phyloP scores from a whole-genome alignment of 2,113 vertebrate species.

The Gymnorhina tibicen region DNA sequence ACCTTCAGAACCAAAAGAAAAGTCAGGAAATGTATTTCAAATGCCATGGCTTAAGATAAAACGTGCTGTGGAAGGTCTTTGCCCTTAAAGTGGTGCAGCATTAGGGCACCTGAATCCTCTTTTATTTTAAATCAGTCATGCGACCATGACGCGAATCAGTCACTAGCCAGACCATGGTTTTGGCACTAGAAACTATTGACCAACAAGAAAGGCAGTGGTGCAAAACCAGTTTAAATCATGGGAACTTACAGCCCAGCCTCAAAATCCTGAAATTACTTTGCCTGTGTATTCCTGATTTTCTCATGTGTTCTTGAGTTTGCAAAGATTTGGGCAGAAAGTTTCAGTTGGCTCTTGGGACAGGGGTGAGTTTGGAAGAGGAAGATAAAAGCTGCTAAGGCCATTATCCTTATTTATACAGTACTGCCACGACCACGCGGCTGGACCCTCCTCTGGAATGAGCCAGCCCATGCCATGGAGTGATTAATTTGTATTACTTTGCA shows the following conservation, averaged over 20 bases:
- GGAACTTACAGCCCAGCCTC: not conserved
- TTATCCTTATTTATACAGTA: conserved; percentile 25
- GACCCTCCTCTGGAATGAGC: conserved; percentile 17
- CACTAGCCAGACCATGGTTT: not conserved
- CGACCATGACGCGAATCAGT: not conserved
- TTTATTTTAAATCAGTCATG: conserved; percentile 43
- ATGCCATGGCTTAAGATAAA: not conserved
- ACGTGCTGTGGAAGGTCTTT: not conserved
- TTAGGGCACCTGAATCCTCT: conserved; percentile 38
- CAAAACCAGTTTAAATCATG: conserved; percentile 1
- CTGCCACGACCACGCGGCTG: not conserved
- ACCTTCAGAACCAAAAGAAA: not conserved
- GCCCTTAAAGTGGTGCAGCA: not conserved
- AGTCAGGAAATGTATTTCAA: conserved; percentile 24
- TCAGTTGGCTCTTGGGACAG: not conserved
- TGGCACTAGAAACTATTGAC: not conserved
- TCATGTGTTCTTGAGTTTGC: not conserved
- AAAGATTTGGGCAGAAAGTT: not conserved
- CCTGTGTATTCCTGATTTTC: not conserved
- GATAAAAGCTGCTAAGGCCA: not conserved
- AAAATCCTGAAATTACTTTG: not conserved
- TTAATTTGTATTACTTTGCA: conserved; percentile 50
- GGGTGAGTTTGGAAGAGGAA: not conserved
- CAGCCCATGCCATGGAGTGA: not conserved
- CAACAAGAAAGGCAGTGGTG: not conserved